Evolutionary conservation across 2,797 vertebrate genomes (phyloP), one percentile per base, ranked within the genome.

Genomic region (Diceros bicornis): DNA sequence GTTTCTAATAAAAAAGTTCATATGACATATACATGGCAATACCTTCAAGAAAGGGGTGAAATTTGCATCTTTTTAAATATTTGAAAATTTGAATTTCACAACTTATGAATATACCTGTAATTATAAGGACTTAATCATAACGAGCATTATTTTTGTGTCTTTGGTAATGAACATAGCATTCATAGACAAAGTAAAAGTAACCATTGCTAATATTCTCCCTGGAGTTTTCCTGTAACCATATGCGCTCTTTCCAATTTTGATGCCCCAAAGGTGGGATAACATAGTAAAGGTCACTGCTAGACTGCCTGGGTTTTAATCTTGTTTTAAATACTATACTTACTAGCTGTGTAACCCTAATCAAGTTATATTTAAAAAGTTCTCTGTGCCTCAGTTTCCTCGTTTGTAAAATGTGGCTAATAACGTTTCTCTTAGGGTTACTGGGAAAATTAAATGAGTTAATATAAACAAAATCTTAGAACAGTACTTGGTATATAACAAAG

Each of bases 111-210:
- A 32, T 50, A 29, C 57, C 2, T 95, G 2, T 82, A 66, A 66
- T 88, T 71, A 44, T 91, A 81, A 81, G 10, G 6, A 85, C 34
- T 89, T 89, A 86, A 61, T 96, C 29, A 95, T 27, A 68, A 61
- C 62, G 29, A 64, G 1, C 13, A 77, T 92, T 83, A 44, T 37
- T 82, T 97, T 57, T 94, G 2, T 75, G 79, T 83, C 32, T 95
- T 92, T n/a, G 18, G 29, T 64, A 93, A 64, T 69, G 27, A 95
- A 86, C 32, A 66, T 82, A 88, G 47, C 20, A 3, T 10, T 64
- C 3, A 7, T 72, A 90, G 50, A 66, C 11, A 88, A 81, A 82
- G 47, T 50, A 47, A 50, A 95, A 61, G 1, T 86, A 83, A 87
- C 61, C 7, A 59, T 82, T 78, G 29, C 64, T 92, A 77, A 57